A percentile compares a stretch with the other conserved stretches of the same genome.
Conservation (phyloP, 1,140 invertebrate genomes). For the Brachionus asplanchnoidis region DNA sequence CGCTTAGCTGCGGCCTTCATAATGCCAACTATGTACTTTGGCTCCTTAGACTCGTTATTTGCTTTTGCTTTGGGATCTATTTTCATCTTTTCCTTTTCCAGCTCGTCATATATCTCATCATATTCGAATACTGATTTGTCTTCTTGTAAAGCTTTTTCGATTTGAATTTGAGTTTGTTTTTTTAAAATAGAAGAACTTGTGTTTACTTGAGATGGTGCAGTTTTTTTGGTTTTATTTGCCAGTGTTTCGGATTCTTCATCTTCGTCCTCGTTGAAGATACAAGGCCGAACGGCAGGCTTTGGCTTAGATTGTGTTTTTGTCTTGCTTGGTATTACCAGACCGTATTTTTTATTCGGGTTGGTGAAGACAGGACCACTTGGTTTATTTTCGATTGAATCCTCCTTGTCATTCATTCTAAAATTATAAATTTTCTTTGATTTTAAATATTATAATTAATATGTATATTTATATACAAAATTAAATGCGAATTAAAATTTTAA, state of each 20-base stretch:
- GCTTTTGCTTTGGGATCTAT: constrained; percentile 6
- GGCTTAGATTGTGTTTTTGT: neutral
- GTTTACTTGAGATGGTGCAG: neutral
- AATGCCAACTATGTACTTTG: constrained; percentile 46
- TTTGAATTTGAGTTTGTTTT: constrained; percentile 38
- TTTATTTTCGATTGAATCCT: neutral
- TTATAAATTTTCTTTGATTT: neutral
- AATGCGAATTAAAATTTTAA: neutral
- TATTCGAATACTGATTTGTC: constrained; percentile 43
- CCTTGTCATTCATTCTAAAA: neutral
- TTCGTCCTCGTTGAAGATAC: constrained; percentile 23
- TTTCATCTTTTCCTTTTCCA: constrained; percentile 24
- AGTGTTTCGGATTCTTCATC: neutral
- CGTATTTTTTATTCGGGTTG: constrained; percentile 35
- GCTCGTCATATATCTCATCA: constrained; percentile 40
- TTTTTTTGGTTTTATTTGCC: neutral
- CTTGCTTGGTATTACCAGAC: neutral
- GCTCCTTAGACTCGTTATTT: constrained; percentile 39
- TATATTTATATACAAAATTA: neutral
- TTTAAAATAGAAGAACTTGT: constrained; percentile 26
- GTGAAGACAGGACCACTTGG: constrained; percentile 2
- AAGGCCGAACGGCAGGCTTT: neutral
- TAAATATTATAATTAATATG: neutral
- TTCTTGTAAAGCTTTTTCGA: constrained; percentile 42
- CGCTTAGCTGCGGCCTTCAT: constrained; percentile 44